Evolutionary conservation across 1,140 invertebrate species (phyloP).

Genomic region (Stratiolaelaps scimitus): DNA sequence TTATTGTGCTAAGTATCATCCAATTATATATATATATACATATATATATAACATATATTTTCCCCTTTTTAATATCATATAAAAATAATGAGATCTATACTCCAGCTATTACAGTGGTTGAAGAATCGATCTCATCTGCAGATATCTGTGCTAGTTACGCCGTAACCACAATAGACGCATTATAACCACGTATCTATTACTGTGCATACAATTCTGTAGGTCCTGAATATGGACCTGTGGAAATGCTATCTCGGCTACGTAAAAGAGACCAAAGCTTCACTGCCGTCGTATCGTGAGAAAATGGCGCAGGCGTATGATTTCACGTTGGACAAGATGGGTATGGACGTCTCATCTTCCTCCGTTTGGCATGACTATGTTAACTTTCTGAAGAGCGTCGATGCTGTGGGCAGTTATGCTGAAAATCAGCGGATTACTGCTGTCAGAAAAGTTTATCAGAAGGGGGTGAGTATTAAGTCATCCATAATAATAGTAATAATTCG

Average conservation of each 20-base stretch:
- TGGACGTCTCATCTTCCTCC: slow-evolving; percentile 87
- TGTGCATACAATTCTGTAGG: no score
- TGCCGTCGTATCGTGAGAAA: slow-evolving; percentile 92
- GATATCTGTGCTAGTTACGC: no score
- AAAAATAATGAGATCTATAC: no score
- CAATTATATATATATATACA: no score
- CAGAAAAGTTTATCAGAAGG: slow-evolving; percentile 60
- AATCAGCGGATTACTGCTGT: slow-evolving; percentile 98
- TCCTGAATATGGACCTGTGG: slow-evolving; percentile 95
- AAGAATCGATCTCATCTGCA: no score
- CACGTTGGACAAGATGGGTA: slow-evolving; percentile 94
- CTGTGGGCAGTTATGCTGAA: slow-evolving; percentile 94
- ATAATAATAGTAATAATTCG: slow-evolving; percentile 38
- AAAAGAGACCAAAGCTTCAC: slow-evolving; percentile 85
- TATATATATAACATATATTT: no score
- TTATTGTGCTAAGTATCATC: no score
- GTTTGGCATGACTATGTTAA: slow-evolving; percentile 97
- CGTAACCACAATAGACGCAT: no score
- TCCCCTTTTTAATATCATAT: no score
- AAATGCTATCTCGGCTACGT: slow-evolving; percentile 94
- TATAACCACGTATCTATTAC: no score
- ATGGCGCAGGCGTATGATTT: slow-evolving; percentile 99
- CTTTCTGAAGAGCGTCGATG: slow-evolving; percentile 93
- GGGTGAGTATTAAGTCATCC: slow-evolving; percentile 33
- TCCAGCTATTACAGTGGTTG: no score